Conservation (phyloP, 35 echinoderm and acorn worm genomes). For the Acanthaster planci region DNA sequence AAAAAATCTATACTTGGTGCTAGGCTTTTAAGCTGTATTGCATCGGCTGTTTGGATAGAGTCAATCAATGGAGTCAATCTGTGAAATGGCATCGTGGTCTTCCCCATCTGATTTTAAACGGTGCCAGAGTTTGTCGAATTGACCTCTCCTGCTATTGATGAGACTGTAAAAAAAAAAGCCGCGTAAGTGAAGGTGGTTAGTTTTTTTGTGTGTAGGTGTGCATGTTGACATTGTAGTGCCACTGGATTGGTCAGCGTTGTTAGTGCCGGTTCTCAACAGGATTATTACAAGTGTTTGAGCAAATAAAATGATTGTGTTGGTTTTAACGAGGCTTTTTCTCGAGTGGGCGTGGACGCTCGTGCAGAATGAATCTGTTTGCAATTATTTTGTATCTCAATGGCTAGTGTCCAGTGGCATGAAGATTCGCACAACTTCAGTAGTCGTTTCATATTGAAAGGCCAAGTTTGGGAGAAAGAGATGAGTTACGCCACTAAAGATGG, state of each 20-base stretch:
- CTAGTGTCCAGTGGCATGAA: too few relatives aligned
- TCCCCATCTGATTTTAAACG: background rate
- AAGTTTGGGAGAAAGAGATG: too few relatives aligned
- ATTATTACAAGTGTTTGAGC: background rate
- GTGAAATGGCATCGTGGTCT: background rate
- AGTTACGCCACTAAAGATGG: too few relatives aligned
- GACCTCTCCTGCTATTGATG: too few relatives aligned
- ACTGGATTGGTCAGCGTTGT: background rate
- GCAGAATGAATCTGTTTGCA: too few relatives aligned
- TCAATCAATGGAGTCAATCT: slow-evolving; percentile 23
- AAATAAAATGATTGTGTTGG: background rate
- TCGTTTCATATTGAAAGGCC: too few relatives aligned
- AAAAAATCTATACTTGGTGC: background rate
- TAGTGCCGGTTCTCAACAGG: background rate
- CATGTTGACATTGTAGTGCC: background rate
- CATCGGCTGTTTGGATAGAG: background rate
- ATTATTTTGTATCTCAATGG: too few relatives aligned
- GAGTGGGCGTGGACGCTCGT: too few relatives aligned
- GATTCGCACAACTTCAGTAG: too few relatives aligned
- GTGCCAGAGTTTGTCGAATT: background rate
- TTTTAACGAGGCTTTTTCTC: too few relatives aligned
- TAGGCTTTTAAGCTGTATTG: slow-evolving; percentile 7
- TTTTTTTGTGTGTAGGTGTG: background rate
- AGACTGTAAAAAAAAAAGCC: too few relatives aligned
- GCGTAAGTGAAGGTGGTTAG: background rate